Percentiles rank a stretch among this genome's conserved stretches.
phyloP scores from a whole-genome alignment of 2,888 invertebrate species.

The Coelinius sp. region DNA sequence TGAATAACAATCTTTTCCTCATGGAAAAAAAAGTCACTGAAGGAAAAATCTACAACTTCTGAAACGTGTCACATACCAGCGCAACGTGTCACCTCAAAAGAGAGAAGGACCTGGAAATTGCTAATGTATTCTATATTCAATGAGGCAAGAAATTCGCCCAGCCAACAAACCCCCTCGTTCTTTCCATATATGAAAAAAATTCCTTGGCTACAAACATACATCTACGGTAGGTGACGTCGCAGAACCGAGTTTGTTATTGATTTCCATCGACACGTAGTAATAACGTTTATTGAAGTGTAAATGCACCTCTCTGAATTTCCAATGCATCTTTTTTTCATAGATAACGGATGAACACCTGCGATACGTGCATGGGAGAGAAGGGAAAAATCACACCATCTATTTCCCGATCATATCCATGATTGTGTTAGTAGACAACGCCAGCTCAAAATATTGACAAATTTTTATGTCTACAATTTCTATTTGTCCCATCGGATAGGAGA shows the following conservation, averaged over 20 bases:
- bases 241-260: slow-evolving; percentile 52
- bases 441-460: neutral
- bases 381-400: neutral
- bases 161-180: slow-evolving; percentile 19
- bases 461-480: neutral
- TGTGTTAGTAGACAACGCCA: neutral
- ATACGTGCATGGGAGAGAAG: slow-evolving; percentile 1
- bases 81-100: slow-evolving; percentile 14
- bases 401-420: slow-evolving; percentile 6
- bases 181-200: neutral
- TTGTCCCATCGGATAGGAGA: no score
- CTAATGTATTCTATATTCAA: slow-evolving; percentile 46
- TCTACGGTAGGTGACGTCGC: slow-evolving; percentile 13
- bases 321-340: slow-evolving; percentile 47
- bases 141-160: slow-evolving; percentile 34
- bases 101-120: slow-evolving; percentile 27
- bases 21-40: neutral
- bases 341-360: slow-evolving; percentile 8
- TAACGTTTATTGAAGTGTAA: slow-evolving; percentile 62
- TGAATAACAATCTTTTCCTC: slow-evolving; percentile 10
- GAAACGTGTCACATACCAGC: slow-evolving; percentile 8
- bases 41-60: neutral
- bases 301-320: slow-evolving; percentile 55
- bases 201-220: neutral
- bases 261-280: slow-evolving; percentile 58